Conservation (phyloP, 2,888 invertebrate species). For the Sarcophaga carnaria region DNA sequence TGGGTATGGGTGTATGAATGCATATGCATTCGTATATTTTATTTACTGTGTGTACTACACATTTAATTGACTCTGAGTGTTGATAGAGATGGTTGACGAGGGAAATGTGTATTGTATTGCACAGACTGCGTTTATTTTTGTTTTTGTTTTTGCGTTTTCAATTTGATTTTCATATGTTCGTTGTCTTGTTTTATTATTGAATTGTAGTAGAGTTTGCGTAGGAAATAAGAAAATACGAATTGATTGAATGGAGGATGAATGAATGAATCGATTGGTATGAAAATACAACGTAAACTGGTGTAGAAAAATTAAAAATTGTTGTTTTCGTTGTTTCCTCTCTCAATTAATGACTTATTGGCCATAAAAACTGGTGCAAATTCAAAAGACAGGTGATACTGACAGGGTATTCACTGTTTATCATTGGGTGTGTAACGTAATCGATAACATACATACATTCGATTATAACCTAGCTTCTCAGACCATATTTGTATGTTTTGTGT, state of each 20-base stretch:
- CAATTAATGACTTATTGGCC: conserved; percentile 21
- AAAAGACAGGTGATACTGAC: background rate
- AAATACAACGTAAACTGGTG: background rate
- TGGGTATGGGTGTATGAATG: background rate
- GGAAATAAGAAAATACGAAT: conserved; percentile 33
- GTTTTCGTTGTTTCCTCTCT: background rate
- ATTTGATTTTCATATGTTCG: too few species aligned
- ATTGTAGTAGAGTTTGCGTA: conserved; percentile 63
- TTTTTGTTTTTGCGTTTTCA: background rate
- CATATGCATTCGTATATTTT: background rate
- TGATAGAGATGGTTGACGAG: background rate
- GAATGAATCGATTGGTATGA: conserved; percentile 1
- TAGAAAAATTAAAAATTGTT: background rate
- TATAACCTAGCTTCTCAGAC: too few species aligned
- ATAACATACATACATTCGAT: too few species aligned
- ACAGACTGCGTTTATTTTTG: background rate
- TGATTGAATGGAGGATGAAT: conserved; percentile 44
- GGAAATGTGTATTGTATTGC: background rate
- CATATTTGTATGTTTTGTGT: too few species aligned
- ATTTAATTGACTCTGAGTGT: conserved; percentile 16
- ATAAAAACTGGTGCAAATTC: conserved; percentile 18
- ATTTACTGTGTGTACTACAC: conserved; percentile 32
- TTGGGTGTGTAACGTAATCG: too few species aligned
- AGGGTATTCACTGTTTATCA: too few species aligned
- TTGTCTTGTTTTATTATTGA: conserved; percentile 31